Evolutionary conservation across 2,888 invertebrate species (phyloP).

Genomic region (Tuberolachnus salignus): DNA sequence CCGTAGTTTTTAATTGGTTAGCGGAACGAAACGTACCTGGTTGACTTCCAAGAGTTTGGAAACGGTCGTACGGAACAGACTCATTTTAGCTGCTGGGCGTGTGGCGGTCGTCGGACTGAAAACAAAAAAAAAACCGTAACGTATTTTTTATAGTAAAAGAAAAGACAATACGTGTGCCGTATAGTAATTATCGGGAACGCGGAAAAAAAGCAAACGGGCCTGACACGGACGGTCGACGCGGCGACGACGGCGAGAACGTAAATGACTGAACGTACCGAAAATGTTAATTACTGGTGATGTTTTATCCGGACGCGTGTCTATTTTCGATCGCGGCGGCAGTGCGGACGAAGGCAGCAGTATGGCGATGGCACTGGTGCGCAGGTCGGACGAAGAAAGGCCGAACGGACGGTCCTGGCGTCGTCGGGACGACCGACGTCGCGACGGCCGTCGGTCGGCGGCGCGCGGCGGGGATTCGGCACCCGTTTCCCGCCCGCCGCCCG

Average conservation of each 20-base stretch:
- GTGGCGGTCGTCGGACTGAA: not conserved
- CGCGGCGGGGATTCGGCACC: not conserved
- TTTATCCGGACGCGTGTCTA: not conserved
- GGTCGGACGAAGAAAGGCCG: slow-evolving; percentile 39
- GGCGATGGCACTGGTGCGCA: not conserved
- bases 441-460: not conserved
- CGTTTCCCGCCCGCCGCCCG: not conserved
- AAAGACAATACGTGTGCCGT: no score
- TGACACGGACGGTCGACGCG: not conserved
- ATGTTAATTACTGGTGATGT: no score
- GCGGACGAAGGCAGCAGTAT: not conserved
- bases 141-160: no score
- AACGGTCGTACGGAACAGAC: slow-evolving; percentile 72
- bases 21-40: no score
- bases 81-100: slow-evolving; percentile 65
- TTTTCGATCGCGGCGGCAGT: not conserved
- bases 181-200: no score
- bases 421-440: not conserved
- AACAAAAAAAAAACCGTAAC: not conserved
- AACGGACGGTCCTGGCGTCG: not conserved
- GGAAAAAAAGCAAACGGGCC: not conserved
- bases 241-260: not conserved
- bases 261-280: not conserved
- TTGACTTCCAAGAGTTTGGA: slow-evolving; percentile 70
- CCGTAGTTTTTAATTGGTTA: no score